phyloP scores from a whole-genome alignment of 2,888 invertebrate species.

The Ryuthela nishihirai region DNA sequence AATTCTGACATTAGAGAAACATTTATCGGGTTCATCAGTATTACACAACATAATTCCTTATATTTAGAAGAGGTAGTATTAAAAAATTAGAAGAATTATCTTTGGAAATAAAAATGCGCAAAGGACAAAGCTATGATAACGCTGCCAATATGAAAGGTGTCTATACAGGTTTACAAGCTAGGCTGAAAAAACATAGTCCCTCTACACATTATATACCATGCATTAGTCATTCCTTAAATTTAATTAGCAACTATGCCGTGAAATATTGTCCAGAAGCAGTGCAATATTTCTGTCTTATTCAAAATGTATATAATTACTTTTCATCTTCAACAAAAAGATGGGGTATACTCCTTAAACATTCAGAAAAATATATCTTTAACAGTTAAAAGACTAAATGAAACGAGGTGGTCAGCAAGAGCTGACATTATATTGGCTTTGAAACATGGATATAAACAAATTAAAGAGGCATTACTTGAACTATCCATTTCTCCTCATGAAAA shows the following conservation, averaged over 20 bases:
- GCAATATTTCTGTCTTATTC: neutral
- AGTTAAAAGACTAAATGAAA: constrained; percentile 5
- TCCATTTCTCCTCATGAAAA: neutral
- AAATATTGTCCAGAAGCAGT: constrained; percentile 1
- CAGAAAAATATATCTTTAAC: too few species aligned
- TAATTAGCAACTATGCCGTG: neutral
- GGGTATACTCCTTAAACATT: too few species aligned
- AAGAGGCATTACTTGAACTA: constrained; percentile 1
- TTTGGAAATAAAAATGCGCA: constrained; percentile 1
- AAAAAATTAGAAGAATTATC: neutral
- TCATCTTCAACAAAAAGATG: neutral
- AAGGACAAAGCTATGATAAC: constrained; percentile 2
- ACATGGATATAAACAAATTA: constrained; percentile 1
- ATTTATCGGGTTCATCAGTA: constrained; percentile 3
- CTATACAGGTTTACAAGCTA: constrained; percentile 1
- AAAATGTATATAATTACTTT: constrained; percentile 4
- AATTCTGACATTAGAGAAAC: too few species aligned
- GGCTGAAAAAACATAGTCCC: neutral
- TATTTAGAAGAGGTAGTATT: constrained; percentile 5
- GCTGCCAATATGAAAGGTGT: neutral
- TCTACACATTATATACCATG: neutral
- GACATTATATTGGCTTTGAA: constrained; percentile 2
- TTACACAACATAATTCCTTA: neutral
- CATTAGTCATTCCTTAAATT: constrained; percentile 4
- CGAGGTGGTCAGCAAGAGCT: constrained; percentile 6